These are phyloP conservation scores for Morpho deidamia DNA, from an alignment of 2,888 invertebrate species.

Conservation along the genomic window DNA sequence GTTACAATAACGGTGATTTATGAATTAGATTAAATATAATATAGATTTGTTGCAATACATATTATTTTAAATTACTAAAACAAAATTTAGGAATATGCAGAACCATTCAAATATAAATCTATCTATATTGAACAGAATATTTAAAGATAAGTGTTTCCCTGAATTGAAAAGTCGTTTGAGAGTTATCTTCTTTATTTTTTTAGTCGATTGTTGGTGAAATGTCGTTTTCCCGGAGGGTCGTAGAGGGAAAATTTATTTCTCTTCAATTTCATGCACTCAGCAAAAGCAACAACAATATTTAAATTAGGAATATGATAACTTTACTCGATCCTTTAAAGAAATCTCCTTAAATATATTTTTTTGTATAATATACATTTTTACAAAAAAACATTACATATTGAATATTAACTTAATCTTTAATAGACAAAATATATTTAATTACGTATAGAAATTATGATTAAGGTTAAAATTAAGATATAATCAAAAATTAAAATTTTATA, in stretches of 20 bases:
- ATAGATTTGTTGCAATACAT: too few relatives aligned
- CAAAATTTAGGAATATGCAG: background rate
- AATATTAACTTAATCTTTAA: too few relatives aligned
- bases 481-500: too few relatives aligned
- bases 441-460: too few relatives aligned
- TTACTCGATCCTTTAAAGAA: conserved; percentile 24
- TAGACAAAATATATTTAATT: too few relatives aligned
- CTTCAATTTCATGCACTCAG: conserved; percentile 73
- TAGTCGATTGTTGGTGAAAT: conserved; percentile 48
- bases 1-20: too few relatives aligned
- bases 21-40: too few relatives aligned
- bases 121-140: background rate
- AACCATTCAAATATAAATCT: background rate
- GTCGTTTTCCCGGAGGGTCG: conserved; percentile 49
- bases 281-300: conserved; percentile 74
- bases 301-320: conserved; percentile 61
- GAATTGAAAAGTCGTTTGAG: conserved; percentile 34
- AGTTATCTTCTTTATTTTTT: conserved; percentile 35
- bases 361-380: too few relatives aligned
- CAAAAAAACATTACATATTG: too few relatives aligned
- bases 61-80: too few relatives aligned
- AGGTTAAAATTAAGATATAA: too few relatives aligned
- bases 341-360: too few relatives aligned
- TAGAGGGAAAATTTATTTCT: conserved; percentile 64
- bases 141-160: conserved; percentile 31